Evolutionary conservation across 2,888 invertebrate species (phyloP).

Genomic region (Tipula vernalis): DNA sequence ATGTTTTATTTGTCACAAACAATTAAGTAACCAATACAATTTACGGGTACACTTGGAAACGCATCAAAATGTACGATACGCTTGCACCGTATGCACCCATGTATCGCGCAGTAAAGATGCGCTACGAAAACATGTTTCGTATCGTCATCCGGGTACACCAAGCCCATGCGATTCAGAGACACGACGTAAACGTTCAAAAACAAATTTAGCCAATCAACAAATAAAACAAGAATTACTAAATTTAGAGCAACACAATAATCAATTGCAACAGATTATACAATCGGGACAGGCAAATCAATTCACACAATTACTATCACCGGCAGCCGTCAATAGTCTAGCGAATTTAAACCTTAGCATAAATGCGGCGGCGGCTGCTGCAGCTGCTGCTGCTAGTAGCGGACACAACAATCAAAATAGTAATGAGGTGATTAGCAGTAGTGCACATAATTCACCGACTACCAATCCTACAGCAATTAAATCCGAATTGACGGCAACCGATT

Average conservation of each 20-base stretch:
- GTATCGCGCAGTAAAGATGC: constrained; percentile 81
- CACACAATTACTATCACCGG: constrained; percentile 16
- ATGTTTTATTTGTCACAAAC: constrained; percentile 77
- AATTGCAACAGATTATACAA: constrained; percentile 10
- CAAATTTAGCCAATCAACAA: constrained; percentile 19
- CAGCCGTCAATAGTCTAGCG: constrained; percentile 10
- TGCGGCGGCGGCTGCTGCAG: constrained; percentile 13
- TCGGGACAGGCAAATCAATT: not conserved
- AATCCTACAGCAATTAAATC: constrained; percentile 11
- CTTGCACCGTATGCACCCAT: constrained; percentile 75
- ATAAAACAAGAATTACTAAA: constrained; percentile 14
- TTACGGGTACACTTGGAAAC: constrained; percentile 83
- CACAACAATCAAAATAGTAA: constrained; percentile 7
- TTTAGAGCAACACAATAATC: not conserved
- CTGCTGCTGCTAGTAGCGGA: no score
- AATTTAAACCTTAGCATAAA: constrained; percentile 12
- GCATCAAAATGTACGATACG: constrained; percentile 77
- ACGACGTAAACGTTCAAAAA: constrained; percentile 33
- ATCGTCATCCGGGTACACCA: constrained; percentile 56
- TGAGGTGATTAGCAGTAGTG: constrained; percentile 16
- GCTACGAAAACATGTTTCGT: constrained; percentile 76
- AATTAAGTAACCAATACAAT: constrained; percentile 82
- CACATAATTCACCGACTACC: constrained; percentile 11
- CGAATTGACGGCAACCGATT: not conserved
- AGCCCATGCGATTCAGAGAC: constrained; percentile 36